Evolutionary conservation across 37 sponge, comb jelly and placozoan species (phyloP), one percentile per base, ranked within the genome.

Genomic region (Cliona cf. orientalis): DNA sequence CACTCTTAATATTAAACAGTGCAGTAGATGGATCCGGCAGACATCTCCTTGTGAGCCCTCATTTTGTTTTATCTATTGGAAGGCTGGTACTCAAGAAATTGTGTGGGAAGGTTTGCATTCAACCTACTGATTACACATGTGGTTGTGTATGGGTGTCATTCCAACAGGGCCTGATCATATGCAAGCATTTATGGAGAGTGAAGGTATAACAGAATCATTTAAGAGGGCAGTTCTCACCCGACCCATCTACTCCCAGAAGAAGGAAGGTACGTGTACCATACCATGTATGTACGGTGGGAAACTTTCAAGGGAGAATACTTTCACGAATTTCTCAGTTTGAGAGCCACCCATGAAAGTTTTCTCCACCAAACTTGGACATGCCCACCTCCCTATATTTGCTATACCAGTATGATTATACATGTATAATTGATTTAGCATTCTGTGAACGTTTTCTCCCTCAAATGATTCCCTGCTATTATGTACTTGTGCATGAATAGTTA

Each of bases 11-110:
- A 19, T 19, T 49, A 67, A 5, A 5, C 39, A 67, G 68, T 67
- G 36, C 39, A 35, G 9, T 5, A 67, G 4, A 23, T 67, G 68
- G 68, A 31, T 67, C 17, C 5, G 17, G 14, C 32, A 34, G 19
- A 67, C 68, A 9, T 29, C 23, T 36, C 68, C 68, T 21, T 67
- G 31, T 34, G 32, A 67, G 31, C 68, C 68, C 32, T 35, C 68
- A 67, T 67, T 67, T 34, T 67, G 68, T 33, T 67, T 67, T 35
- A 37, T 67, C 14, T 67, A 62, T 22, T 62, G 63, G 63, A 62
- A 25, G 63, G 23, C 6, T 22, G 68, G 68, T 31, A 4, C 23
- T 31, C 68, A 67, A 5, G 68, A 67, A 67, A 67, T 67, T 9
- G 31, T 67, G 11, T 67, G 68, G 68, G 68, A 67, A 67, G 68